phyloP scores from a whole-genome alignment of 53 echinoderm and acorn worm genomes.

The Patiria pectinifera region DNA sequence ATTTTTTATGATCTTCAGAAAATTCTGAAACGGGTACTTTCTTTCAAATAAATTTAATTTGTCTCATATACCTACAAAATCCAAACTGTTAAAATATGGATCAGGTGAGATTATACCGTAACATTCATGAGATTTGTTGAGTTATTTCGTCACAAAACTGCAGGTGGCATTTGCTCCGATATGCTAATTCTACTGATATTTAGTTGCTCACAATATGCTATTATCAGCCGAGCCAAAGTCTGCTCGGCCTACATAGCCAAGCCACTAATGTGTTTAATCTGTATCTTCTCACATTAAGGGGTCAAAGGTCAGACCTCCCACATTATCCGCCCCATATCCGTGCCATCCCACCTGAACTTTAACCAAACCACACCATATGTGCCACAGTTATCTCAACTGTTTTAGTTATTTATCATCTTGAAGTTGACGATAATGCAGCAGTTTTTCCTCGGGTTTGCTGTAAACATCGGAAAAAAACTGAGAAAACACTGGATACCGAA shows the following conservation, averaged over 20 bases:
- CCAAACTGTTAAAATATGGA: too few relatives aligned
- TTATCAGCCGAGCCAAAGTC: neutral
- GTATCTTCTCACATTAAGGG: neutral
- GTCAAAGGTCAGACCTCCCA: neutral
- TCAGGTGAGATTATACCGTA: too few relatives aligned
- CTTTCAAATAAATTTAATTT: too few relatives aligned
- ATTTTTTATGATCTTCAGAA: too few relatives aligned
- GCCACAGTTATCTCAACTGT: neutral
- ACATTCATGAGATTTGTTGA: too few relatives aligned
- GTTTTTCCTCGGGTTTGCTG: neutral
- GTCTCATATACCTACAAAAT: too few relatives aligned
- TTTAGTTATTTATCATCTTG: neutral
- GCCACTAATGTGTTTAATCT: neutral
- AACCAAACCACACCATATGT: neutral
- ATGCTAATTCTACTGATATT: too few relatives aligned
- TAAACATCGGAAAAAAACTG: neutral
- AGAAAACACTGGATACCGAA: neutral
- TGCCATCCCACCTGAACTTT: neutral
- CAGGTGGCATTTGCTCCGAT: too few relatives aligned
- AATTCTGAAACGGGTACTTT: too few relatives aligned
- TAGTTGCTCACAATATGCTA: neutral
- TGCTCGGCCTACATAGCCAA: neutral
- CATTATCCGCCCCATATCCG: neutral
- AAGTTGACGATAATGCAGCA: neutral
- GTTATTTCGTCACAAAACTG: too few relatives aligned